Conservation (phyloP, 2,113 vertebrate species). For the Clarias macrocephalus region DNA sequence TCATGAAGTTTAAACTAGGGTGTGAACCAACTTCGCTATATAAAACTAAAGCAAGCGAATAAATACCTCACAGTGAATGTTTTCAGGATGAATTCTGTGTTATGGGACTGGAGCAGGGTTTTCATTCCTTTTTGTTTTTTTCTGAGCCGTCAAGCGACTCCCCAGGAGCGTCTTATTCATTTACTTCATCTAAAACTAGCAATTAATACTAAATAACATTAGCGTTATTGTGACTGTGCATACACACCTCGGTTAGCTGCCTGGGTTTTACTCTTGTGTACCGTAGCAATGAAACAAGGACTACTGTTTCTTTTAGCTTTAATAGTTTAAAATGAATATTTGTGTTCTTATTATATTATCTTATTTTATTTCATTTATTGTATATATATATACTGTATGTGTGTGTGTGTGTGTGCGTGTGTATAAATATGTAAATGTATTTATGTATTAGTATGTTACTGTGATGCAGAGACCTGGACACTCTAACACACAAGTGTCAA, state of each 20-base stretch:
- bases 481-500: too few species aligned
- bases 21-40: too few species aligned
- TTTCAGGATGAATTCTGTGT: background rate
- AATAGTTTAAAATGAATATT: too few species aligned
- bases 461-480: too few species aligned
- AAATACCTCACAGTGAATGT: background rate
- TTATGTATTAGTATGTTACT: too few species aligned
- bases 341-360: too few species aligned
- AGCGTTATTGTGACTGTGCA: background rate
- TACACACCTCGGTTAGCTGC: background rate
- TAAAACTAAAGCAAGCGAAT: background rate
- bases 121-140: background rate
- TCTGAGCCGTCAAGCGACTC: background rate
- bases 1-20: background rate
- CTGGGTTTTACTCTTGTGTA: background rate
- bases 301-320: too few species aligned
- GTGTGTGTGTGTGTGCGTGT: too few species aligned
- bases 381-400: too few species aligned
- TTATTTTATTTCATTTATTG: too few species aligned
- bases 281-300: too few species aligned
- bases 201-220: background rate
- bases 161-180: background rate
- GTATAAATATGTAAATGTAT: too few species aligned
- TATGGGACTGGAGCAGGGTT: background rate
- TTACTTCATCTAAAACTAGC: background rate